Conservation (phyloP, 2,113 vertebrate species). For the Ceyx cyanopectus region DNA sequence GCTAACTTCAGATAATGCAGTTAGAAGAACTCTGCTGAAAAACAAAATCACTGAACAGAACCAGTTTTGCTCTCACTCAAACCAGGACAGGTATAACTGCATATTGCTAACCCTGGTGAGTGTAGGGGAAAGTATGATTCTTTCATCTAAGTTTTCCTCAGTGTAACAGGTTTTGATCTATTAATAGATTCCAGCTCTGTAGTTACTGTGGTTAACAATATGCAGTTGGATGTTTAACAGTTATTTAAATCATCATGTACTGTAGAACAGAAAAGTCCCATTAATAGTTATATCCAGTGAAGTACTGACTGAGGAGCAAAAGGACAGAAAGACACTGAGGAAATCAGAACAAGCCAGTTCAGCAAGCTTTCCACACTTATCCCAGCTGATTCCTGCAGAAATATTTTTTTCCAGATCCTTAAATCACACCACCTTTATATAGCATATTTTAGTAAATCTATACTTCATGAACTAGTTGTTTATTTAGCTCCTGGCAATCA, state of each 20-base stretch:
- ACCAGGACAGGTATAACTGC: background rate
- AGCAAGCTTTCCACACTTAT: background rate
- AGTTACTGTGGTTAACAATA: background rate
- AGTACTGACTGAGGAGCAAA: background rate
- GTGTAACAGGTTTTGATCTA: background rate
- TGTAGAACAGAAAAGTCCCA: background rate
- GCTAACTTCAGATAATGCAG: no score
- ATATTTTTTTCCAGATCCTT: background rate
- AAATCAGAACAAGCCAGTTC: background rate
- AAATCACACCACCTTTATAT: background rate
- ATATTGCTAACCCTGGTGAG: background rate
- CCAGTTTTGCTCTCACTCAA: no score
- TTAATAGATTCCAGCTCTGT: background rate
- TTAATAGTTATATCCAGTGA: background rate
- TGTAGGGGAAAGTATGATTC: background rate
- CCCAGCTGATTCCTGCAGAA: background rate
- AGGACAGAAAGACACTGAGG: background rate
- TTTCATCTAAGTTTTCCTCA: background rate
- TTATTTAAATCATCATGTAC: background rate
- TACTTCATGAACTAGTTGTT: background rate
- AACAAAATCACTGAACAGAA: no score
- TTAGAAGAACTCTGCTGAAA: no score
- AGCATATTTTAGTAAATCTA: background rate
- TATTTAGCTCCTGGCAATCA: background rate
- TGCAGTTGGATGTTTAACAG: background rate